These are phyloP conservation scores for Dolomedes plantarius DNA, from an alignment of 2,888 invertebrate genomes.

Conservation along the genomic window DNA sequence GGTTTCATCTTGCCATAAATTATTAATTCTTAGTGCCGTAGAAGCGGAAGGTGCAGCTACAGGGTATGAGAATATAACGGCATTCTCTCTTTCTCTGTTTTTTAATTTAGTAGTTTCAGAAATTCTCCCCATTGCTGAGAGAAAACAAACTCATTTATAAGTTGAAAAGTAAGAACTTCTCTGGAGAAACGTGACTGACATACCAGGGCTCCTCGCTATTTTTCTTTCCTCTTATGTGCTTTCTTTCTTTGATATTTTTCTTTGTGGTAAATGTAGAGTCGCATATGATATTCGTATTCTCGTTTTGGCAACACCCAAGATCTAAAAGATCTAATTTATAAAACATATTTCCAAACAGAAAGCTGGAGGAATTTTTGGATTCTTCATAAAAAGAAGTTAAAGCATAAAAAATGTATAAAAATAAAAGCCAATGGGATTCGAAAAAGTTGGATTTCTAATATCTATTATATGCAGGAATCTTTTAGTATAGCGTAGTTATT, in stretches of 20 bases:
- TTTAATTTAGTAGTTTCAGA: too few species aligned
- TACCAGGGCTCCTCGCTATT: background rate
- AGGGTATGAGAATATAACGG: too few species aligned
- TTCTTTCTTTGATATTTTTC: background rate
- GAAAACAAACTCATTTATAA: conserved; percentile 1
- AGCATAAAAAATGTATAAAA: background rate
- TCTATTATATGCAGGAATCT: too few species aligned
- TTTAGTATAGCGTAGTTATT: too few species aligned
- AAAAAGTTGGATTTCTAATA: too few species aligned
- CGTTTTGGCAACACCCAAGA: background rate
- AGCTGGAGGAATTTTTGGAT: background rate
- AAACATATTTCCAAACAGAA: conserved; percentile 1
- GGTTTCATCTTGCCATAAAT: too few species aligned
- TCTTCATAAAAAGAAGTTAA: background rate
- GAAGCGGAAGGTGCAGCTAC: too few species aligned
- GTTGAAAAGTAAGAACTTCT: background rate
- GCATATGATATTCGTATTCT: background rate
- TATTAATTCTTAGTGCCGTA: too few species aligned
- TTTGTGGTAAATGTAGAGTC: background rate
- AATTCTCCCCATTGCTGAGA: background rate
- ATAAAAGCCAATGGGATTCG: background rate
- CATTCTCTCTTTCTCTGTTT: too few species aligned
- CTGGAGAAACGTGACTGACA: background rate
- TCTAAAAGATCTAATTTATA: background rate
- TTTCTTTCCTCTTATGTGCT: background rate